Conservation (phyloP, 2,113 vertebrate species). For the Oxygymnocypris stewartii region DNA sequence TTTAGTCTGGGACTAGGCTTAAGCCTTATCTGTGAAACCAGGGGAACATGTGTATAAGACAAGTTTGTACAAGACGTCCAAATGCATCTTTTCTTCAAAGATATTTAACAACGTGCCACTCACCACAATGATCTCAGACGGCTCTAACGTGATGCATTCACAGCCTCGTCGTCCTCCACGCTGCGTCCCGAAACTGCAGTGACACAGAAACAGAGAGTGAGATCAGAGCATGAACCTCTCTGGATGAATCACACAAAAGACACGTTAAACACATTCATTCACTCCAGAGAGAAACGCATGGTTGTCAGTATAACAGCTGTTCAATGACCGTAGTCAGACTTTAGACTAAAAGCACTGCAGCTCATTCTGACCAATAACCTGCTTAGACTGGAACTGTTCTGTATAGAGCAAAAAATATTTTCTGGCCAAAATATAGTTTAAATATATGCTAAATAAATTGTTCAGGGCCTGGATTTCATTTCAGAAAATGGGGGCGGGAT, state of each 20-base stretch:
- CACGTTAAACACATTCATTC: background rate
- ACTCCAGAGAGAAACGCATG: background rate
- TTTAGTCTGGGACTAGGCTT: too few species aligned
- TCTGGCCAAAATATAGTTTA: too few species aligned
- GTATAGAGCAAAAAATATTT: too few species aligned
- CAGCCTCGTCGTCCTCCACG: slow-evolving; percentile 93
- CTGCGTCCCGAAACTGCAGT: slow-evolving; percentile 92
- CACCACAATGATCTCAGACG: slow-evolving; percentile 99
- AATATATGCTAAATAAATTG: too few species aligned
- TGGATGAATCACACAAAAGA: background rate
- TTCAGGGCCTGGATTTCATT: too few species aligned
- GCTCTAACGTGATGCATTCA: slow-evolving; percentile 95
- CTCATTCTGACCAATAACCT: background rate
- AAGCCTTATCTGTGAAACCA: too few species aligned
- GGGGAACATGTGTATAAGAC: too few species aligned
- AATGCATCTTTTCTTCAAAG: too few species aligned
- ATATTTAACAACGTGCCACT: slow-evolving; percentile 62
- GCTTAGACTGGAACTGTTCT: background rate
- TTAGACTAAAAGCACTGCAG: background rate
- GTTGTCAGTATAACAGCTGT: too few species aligned
- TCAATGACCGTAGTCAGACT: too few species aligned
- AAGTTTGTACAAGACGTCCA: too few species aligned
- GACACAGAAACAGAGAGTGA: background rate
- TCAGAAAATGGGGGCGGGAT: too few species aligned
- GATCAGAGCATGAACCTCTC: background rate